Percentiles rank a stretch among this genome's conserved stretches.
Conservation (phyloP, 1,140 invertebrate genomes). For the Cephus cinctus region DNA sequence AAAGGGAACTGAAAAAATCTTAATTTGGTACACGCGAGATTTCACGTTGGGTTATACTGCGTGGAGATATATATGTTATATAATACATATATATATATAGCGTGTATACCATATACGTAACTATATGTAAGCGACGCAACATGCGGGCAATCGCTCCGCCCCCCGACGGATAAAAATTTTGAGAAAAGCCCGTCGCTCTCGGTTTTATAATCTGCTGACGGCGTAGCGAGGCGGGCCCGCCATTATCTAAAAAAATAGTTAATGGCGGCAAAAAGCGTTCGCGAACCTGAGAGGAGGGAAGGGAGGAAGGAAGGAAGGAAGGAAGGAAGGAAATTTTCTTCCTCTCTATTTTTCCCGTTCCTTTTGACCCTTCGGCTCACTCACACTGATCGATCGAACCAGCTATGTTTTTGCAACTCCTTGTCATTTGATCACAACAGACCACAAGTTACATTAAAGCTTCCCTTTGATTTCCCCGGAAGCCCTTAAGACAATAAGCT, state of each 20-base stretch:
- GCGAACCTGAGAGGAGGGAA: neutral
- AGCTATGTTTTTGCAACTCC: neutral
- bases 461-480: neutral
- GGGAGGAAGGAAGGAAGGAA: neutral
- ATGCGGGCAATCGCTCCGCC: neutral
- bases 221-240: neutral
- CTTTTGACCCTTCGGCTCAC: neutral
- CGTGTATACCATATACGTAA: neutral
- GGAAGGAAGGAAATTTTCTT: no score
- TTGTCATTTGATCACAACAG: conserved; percentile 6
- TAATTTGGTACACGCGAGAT: no score
- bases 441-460: neutral
- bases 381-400: neutral
- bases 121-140: neutral
- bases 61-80: no score
- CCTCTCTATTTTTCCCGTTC: no score
- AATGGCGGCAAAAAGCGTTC: neutral
- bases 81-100: no score
- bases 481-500: neutral
- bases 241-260: neutral
- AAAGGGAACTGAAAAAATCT: no score
- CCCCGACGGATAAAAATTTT: neutral
- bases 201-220: neutral
- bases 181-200: neutral
- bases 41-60: no score